phyloP scores from a whole-genome alignment of 2,888 invertebrate genomes.

The Drepanosiphum platanoidis region DNA sequence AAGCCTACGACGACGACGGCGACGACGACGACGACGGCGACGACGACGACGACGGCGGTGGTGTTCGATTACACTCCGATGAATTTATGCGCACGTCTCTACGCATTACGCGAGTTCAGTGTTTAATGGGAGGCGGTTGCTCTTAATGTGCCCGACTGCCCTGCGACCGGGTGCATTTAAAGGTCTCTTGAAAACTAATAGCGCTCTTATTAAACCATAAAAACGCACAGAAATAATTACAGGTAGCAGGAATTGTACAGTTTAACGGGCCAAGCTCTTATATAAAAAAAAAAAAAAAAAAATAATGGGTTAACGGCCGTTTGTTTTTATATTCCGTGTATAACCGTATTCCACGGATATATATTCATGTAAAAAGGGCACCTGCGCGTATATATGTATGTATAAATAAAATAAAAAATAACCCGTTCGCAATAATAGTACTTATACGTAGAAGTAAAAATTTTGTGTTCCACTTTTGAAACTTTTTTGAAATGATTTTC shows the following conservation, averaged over 20 bases:
- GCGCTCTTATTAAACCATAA: constrained; percentile 4
- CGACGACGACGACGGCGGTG: not conserved
- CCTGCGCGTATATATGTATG: no score
- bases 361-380: not conserved
- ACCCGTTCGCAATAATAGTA: no score
- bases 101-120: no score
- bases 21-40: no score
- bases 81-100: not conserved
- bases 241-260: constrained; percentile 3
- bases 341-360: not conserved
- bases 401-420: no score
- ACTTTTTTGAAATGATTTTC: no score
- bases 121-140: constrained; percentile 26
- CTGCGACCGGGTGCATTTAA: not conserved
- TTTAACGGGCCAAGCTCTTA: not conserved
- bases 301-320: not conserved
- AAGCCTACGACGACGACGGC: not conserved
- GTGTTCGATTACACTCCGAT: constrained; percentile 3
- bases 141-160: constrained; percentile 26
- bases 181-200: constrained; percentile 39
- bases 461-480: not conserved
- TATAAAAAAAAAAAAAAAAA: constrained; percentile 6
- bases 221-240: constrained; percentile 23
- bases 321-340: not conserved
- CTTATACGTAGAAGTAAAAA: no score